These are phyloP conservation scores for Rhizoglyphus robini DNA, from an alignment of 1,140 invertebrate species.

Conservation along the genomic window DNA sequence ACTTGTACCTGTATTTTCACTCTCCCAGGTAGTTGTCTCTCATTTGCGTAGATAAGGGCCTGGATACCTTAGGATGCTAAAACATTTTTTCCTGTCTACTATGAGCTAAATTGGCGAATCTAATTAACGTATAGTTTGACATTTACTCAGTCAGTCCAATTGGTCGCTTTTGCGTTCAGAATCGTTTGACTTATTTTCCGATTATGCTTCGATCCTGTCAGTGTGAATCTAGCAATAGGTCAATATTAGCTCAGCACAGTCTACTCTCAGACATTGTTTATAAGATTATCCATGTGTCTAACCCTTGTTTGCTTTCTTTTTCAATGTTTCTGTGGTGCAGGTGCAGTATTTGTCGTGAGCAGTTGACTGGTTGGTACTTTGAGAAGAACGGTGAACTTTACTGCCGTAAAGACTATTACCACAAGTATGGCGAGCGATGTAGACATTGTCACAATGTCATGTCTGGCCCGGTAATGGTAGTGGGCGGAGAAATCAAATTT, in stretches of 20 bases:
- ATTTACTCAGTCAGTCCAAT: no score
- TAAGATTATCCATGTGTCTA: background rate
- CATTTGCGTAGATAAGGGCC: no score
- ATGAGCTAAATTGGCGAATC: no score
- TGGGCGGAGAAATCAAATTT: constrained; percentile 77
- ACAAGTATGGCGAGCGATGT: constrained; percentile 70
- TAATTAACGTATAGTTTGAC: no score
- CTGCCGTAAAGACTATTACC: constrained; percentile 76
- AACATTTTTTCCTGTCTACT: no score
- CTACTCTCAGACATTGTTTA: no score
- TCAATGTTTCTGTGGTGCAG: constrained; percentile 37
- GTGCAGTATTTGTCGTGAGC: constrained; percentile 68
- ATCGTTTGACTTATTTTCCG: no score
- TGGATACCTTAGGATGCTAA: no score
- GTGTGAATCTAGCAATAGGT: background rate
- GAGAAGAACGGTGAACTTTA: constrained; percentile 77
- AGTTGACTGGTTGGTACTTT: constrained; percentile 79
- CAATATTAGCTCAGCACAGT: background rate
- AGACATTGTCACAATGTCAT: constrained; percentile 74
- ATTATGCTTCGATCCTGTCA: no score
- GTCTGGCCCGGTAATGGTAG: constrained; percentile 78
- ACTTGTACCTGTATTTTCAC: no score
- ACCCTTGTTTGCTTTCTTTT: background rate
- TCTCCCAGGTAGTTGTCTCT: no score
- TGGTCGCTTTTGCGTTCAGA: no score